phyloP scores from a whole-genome alignment of 2,797 vertebrate species.

The Furcifer pardalis region DNA sequence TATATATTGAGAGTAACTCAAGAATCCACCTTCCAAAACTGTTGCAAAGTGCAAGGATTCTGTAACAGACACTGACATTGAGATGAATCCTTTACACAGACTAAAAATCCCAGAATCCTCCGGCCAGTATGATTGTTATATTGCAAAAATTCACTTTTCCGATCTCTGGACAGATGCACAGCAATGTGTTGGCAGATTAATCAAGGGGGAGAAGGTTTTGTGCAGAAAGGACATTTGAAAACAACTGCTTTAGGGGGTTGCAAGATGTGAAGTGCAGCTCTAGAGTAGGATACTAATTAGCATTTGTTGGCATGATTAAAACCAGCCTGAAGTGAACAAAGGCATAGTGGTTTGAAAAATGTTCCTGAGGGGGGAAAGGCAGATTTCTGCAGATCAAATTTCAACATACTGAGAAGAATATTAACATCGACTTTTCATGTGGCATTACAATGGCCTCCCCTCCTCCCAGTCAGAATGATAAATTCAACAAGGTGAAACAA shows the following conservation, averaged over 20 bases:
- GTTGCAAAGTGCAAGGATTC: not conserved
- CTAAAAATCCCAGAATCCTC: no score
- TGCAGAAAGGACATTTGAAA: not conserved
- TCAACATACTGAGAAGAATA: not conserved
- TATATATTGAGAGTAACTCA: not conserved
- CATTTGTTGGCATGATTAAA: constrained; percentile 28
- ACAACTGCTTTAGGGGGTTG: not conserved
- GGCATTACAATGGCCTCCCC: not conserved
- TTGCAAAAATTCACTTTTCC: no score
- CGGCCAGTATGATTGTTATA: no score
- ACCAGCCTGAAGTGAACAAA: constrained; percentile 20
- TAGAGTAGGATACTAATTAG: not conserved
- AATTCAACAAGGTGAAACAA: constrained; percentile 3
- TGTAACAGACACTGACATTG: no score
- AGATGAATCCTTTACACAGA: no score
- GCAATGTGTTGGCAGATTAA: not conserved
- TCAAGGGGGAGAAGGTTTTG: not conserved
- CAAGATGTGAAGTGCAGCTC: not conserved
- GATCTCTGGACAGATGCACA: not conserved
- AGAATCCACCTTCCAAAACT: not conserved
- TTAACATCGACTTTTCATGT: constrained; percentile 19
- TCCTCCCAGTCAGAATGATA: not conserved
- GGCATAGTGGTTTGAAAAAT: not conserved
- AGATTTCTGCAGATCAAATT: constrained; percentile 16
- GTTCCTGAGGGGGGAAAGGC: not conserved